Conservation (phyloP, 2,797 vertebrate species). For the Tragopan temminckii region DNA sequence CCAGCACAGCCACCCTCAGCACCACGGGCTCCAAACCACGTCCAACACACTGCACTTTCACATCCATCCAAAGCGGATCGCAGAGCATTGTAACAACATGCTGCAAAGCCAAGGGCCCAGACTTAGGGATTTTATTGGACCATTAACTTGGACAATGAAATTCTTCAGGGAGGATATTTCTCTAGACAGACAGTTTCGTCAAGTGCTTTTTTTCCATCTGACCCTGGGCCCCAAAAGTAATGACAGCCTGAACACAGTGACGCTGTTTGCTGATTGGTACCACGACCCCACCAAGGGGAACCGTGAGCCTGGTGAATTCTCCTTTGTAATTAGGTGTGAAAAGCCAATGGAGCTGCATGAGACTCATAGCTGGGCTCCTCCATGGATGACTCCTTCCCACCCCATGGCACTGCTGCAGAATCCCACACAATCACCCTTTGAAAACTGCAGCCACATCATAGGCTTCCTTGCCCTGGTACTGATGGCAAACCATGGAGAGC, state of each 20-base stretch:
- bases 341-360: constrained; percentile 37
- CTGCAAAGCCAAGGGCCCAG: not conserved
- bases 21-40: fast-evolving
- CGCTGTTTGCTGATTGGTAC: constrained; percentile 22
- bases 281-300: not conserved
- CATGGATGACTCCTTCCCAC: not conserved
- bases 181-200: not conserved
- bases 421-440: not conserved
- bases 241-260: not conserved
- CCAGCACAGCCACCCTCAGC: no score
- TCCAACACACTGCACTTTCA: not conserved
- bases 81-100: not conserved
- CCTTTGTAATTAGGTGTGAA: constrained; percentile 65
- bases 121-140: constrained; percentile 30
- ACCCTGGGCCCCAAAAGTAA: constrained; percentile 21
- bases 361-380: not conserved
- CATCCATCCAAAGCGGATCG: fast-evolving
- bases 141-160: not conserved
- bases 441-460: not conserved
- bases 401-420: not conserved
- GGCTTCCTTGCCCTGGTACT: not conserved
- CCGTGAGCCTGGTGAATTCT: constrained; percentile 19
- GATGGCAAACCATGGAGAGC: not conserved
- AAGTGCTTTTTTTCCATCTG: constrained; percentile 36
- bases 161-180: constrained; percentile 52